Conservation (phyloP, 1,140 invertebrate genomes). For the Leptonema lineaticorne region DNA sequence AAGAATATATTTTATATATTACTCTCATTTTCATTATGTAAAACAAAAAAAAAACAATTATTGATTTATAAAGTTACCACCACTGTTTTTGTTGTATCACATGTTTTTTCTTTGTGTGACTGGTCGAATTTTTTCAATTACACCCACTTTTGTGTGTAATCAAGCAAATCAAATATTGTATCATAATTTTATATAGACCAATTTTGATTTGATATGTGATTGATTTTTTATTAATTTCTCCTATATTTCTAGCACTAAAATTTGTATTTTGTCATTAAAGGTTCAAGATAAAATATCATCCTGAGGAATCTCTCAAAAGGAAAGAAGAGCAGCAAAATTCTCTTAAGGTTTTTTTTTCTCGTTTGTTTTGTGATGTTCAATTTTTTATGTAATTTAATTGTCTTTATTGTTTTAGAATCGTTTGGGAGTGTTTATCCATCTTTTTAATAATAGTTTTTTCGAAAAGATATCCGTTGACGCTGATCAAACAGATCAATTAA, state of each 20-base stretch:
- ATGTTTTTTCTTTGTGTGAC: conserved; percentile 1
- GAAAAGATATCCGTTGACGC: conserved; percentile 83
- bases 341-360: conserved; percentile 66
- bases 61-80: conserved; percentile 30
- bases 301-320: conserved; percentile 89
- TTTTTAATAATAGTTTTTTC: conserved; percentile 73
- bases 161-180: not conserved
- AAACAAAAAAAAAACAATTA: not conserved
- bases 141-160: conserved; percentile 12
- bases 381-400: conserved; percentile 32
- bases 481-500: conserved; percentile 81
- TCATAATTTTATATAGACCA: not conserved
- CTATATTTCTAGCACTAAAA: conserved; percentile 23
- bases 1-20: conserved; percentile 51
- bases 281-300: conserved; percentile 99
- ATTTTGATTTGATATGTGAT: not conserved
- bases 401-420: conserved; percentile 66
- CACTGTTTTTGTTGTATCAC: conserved; percentile 28
- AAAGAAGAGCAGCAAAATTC: conserved; percentile 84
- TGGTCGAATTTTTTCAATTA: conserved; percentile 2
- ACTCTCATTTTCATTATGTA: conserved; percentile 32
- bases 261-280: conserved; percentile 58
- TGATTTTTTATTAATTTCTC: conserved; percentile 6
- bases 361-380: not conserved
- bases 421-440: conserved; percentile 86